Evolutionary conservation across 1,140 invertebrate species (phyloP).

Genomic region (Philopotamus ludificatus): DNA sequence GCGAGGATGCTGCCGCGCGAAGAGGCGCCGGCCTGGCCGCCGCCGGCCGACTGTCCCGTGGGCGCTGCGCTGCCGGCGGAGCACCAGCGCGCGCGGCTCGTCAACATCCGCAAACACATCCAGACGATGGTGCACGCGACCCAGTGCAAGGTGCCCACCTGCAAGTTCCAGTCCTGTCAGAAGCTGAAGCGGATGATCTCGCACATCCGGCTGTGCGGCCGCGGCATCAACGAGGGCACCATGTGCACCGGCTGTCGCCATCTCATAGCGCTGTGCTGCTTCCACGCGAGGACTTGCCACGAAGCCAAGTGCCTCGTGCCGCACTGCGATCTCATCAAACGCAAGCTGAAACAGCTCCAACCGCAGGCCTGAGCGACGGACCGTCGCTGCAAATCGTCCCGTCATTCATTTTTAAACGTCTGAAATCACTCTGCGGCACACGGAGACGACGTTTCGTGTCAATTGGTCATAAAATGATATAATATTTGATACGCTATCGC

Average conservation of each 20-base stretch:
- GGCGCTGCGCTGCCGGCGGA: no score
- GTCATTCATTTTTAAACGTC: no score
- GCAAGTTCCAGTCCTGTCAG: conserved; percentile 90
- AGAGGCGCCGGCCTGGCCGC: no score
- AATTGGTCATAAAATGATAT: no score
- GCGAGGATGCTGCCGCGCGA: no score
- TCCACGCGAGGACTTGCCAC: conserved; percentile 98
- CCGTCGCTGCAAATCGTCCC: no score
- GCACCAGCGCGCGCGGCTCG: conserved; percentile 86
- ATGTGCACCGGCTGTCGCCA: conserved; percentile 99
- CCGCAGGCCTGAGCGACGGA: conserved; percentile 85
- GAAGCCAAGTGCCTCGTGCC: conserved; percentile 95
- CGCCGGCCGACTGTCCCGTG: no score
- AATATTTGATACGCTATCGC: no score
- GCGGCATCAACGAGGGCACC: conserved; percentile 92
- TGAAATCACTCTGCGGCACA: no score
- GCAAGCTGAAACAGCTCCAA: conserved; percentile 96
- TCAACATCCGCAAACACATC: conserved; percentile 96
- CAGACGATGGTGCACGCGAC: conserved; percentile 97
- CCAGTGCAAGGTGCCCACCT: conserved; percentile 97
- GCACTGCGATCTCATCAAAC: conserved; percentile 97
- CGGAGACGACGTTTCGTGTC: conserved; percentile 45
- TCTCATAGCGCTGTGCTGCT: conserved; percentile 95
- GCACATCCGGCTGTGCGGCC: conserved; percentile 95
- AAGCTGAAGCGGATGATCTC: conserved; percentile 98